Evolutionary conservation across 2,888 invertebrate genomes (phyloP).

Genomic region (Flexamia atlantica): DNA sequence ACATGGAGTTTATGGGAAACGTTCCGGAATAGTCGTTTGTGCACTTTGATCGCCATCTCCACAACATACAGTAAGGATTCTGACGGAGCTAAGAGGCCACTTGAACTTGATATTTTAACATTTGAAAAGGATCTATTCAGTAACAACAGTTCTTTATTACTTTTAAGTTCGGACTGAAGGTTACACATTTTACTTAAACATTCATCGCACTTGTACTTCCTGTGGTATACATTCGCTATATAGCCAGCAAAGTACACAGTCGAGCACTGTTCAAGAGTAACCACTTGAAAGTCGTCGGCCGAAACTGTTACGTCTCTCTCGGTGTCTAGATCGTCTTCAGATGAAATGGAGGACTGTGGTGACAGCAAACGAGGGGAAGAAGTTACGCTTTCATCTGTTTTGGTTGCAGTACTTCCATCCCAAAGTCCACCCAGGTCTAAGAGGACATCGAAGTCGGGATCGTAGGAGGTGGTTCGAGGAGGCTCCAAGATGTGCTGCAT

Average conservation of each 20-base stretch:
- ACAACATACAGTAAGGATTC: slow-evolving; percentile 8
- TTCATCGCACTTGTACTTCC: slow-evolving; percentile 52
- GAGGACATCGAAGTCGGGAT: slow-evolving; percentile 61
- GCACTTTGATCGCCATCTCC: slow-evolving; percentile 9
- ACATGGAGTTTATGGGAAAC: slow-evolving; percentile 11
- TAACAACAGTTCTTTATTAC: slow-evolving; percentile 22
- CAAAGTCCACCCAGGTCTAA: slow-evolving; percentile 48
- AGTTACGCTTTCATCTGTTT: slow-evolving; percentile 3
- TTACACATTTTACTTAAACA: slow-evolving; percentile 49
- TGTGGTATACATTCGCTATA: slow-evolving; percentile 53
- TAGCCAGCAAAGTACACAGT: slow-evolving; percentile 60
- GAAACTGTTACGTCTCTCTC: background rate
- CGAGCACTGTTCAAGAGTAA: slow-evolving; percentile 60
- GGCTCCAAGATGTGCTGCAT: slow-evolving; percentile 32
- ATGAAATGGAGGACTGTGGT: slow-evolving; percentile 4
- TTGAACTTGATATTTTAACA: background rate
- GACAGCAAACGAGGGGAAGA: background rate
- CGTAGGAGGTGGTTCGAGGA: slow-evolving; percentile 32
- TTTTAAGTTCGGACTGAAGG: background rate
- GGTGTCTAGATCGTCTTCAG: slow-evolving; percentile 24
- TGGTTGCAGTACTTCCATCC: slow-evolving; percentile 14
- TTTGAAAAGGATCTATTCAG: slow-evolving; percentile 49
- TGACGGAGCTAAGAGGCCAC: slow-evolving; percentile 41
- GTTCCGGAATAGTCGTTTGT: background rate
- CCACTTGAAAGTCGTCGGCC: background rate